Evolutionary conservation across 2,797 vertebrate genomes (phyloP), one percentile per base, ranked within the genome.

Genomic region (Thaleichthys pacificus): DNA sequence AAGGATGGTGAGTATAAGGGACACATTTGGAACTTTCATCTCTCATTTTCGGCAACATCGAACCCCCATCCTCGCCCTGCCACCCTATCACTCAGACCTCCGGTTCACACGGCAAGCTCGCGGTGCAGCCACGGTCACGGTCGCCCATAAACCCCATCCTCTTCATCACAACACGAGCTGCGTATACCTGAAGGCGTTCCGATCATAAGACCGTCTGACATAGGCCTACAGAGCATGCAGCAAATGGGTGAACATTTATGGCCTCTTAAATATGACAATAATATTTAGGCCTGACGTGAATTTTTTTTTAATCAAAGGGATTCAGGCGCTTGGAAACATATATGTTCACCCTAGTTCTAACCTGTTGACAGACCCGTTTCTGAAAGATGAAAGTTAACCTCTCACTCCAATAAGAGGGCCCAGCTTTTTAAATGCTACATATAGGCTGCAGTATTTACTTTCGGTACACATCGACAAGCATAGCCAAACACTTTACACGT

Each of bases 1-100:
- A 76, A 82, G 82, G 80, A 91, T 75, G 89, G 90, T 91, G 84
- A 90, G 90, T 88, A 76, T 63, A 64, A 73, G 68, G 78, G 51
- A 75, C 66, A 70, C 66, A 69, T 77, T 67, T 68, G 17, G 47
- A 58, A 68, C 54, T 69, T 66, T n/a, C 32, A 56, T 49, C 22
- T 60, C 54, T 64, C 77, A 70, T 11, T 9, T 24, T 61, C 19
- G 62, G 63, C 42, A 26, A 30, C 51, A 77, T 73, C 77, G 69
- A 79, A 68, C 30, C 69, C 74, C 26, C 42, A 17, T 51, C 51
- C 61, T 67, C 69, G 51, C 65, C 70, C 67, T 72, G 57, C 51
- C 12, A 1, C 57, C 6, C 19, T 0, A 26, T n/a, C 47, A 9
- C 30, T 1, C 61, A 61, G 30, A 69, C 11, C 54, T 35, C 24